A percentile compares a stretch with the other conserved stretches of the same genome.
Evolutionary conservation across 2,113 vertebrate genomes (phyloP).

Genomic region (Gallinago jamesoni): DNA sequence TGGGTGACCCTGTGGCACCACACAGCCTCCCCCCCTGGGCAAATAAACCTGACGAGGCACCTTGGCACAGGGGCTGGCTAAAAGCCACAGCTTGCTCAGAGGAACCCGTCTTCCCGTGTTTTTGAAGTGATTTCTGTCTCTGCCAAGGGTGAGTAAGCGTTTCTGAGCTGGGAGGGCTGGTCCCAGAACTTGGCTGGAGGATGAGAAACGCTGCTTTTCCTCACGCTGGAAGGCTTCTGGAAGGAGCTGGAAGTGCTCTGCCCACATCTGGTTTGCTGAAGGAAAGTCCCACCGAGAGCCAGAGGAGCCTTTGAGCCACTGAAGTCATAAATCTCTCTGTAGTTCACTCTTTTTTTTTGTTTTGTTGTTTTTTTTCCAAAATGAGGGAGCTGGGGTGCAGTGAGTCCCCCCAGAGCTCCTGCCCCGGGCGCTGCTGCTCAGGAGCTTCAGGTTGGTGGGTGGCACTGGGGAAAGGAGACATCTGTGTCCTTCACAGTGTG

Average conservation of each 20-base stretch:
- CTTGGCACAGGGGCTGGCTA: background rate
- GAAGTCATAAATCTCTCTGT: background rate
- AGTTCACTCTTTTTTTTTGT: background rate
- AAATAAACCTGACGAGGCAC: background rate
- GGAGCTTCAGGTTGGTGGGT: background rate
- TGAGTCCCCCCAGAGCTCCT: background rate
- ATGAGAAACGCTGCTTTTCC: background rate
- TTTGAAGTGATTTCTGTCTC: background rate
- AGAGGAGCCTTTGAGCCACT: background rate
- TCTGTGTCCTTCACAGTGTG: background rate
- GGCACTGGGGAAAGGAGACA: background rate
- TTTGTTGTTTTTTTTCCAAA: no score
- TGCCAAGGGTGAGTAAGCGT: background rate
- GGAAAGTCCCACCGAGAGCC: background rate
- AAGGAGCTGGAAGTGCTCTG: background rate
- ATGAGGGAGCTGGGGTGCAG: background rate
- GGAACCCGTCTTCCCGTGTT: background rate
- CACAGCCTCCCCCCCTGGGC: background rate
- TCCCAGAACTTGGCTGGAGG: background rate
- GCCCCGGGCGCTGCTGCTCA: background rate
- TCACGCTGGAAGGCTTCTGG: background rate
- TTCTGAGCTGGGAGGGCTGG: background rate
- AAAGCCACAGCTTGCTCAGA: background rate
- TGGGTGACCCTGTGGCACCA: accelerated
- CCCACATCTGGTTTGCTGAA: background rate